These are phyloP conservation scores for Netelia inedita DNA, from an alignment of 2,888 invertebrate species.

Conservation along the genomic window DNA sequence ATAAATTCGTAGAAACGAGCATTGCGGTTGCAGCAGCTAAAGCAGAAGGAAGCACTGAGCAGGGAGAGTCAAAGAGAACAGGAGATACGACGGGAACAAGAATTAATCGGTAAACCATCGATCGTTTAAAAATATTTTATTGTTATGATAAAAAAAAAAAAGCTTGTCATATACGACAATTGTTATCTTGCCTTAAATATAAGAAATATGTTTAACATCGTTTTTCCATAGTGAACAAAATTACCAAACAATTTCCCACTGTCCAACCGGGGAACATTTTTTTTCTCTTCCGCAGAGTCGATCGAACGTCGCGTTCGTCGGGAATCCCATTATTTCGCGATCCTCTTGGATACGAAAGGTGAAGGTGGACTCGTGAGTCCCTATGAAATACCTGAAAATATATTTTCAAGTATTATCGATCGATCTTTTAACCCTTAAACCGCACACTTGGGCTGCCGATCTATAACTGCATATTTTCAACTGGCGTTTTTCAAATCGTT, in stretches of 20 bases:
- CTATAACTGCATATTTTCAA: too few species aligned
- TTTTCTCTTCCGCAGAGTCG: slow-evolving; percentile 89
- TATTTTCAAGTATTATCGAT: neutral
- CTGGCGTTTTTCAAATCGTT: too few species aligned
- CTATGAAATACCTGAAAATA: slow-evolving; percentile 91
- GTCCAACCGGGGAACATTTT: slow-evolving; percentile 75
- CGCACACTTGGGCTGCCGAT: too few species aligned
- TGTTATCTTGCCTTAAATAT: slow-evolving; percentile 49
- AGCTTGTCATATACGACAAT: neutral
- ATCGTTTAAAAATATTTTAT: slow-evolving; percentile 31
- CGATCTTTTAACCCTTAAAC: neutral
- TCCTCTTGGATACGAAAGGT: slow-evolving; percentile 99
- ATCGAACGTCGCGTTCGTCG: slow-evolving; percentile 94
- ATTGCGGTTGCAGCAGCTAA: slow-evolving; percentile 83
- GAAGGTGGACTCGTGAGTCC: slow-evolving; percentile 98
- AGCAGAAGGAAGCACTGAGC: slow-evolving; percentile 83
- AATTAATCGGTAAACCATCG: slow-evolving; percentile 79
- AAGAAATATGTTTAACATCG: slow-evolving; percentile 16
- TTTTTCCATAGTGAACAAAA: slow-evolving; percentile 3
- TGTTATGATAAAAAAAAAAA: slow-evolving; percentile 11
- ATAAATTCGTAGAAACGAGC: slow-evolving; percentile 83
- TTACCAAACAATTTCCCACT: slow-evolving; percentile 85
- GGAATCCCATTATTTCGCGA: slow-evolving; percentile 96
- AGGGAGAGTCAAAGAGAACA: slow-evolving; percentile 81
- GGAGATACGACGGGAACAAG: slow-evolving; percentile 82